These are phyloP conservation scores for Hydropsyche tenuis DNA, from an alignment of 1,140 invertebrate genomes.

Conservation along the genomic window DNA sequence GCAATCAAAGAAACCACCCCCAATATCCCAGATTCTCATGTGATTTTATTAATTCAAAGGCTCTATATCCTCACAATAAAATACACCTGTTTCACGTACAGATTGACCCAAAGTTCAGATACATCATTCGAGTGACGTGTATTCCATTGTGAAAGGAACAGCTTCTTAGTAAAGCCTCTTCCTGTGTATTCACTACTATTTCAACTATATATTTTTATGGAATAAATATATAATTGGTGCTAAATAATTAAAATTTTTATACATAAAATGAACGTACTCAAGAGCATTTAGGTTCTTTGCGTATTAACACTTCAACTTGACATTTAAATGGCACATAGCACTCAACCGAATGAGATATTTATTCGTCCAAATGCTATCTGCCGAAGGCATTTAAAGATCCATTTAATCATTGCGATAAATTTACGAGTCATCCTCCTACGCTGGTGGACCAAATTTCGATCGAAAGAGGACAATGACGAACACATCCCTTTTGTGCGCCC, in stretches of 20 bases:
- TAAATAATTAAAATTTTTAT: too few relatives aligned
- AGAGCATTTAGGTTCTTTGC: too few relatives aligned
- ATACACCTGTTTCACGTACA: slow-evolving; percentile 30
- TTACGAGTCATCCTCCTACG: background rate
- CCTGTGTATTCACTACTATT: slow-evolving; percentile 1
- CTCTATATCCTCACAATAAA: slow-evolving; percentile 2
- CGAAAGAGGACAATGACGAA: background rate
- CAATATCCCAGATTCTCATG: background rate
- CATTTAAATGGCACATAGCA: slow-evolving; percentile 1
- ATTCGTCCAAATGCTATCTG: background rate
- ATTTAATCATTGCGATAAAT: background rate
- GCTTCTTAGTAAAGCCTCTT: background rate
- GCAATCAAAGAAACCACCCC: slow-evolving; percentile 32
- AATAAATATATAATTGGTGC: too few relatives aligned
- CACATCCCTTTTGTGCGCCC: slow-evolving; percentile 18
- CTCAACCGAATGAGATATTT: background rate
- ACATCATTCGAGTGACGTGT: slow-evolving; percentile 29
- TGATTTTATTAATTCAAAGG: slow-evolving; percentile 26
- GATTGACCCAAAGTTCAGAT: slow-evolving; percentile 27
- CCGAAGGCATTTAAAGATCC: background rate
- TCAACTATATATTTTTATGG: too few relatives aligned
- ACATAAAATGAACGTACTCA: too few relatives aligned
- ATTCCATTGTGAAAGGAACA: background rate
- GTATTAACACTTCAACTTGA: background rate
- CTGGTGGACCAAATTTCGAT: background rate